Conservation (phyloP, 2,888 invertebrate species). For the Miltochrista miniata region DNA sequence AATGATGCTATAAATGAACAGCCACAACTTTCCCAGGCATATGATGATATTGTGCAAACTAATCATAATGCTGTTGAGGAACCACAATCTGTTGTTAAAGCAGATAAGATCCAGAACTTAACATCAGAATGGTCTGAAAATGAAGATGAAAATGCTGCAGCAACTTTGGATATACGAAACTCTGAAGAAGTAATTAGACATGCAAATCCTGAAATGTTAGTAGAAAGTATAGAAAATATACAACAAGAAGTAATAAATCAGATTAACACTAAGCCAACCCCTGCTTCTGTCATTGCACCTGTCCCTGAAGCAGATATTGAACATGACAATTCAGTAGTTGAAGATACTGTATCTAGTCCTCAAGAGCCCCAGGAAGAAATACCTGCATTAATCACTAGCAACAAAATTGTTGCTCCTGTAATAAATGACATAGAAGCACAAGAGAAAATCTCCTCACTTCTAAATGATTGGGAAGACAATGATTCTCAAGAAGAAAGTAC, state of each 20-base stretch:
- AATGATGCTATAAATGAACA: conserved; percentile 11
- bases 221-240: conserved; percentile 78
- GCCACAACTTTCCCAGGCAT: conserved; percentile 31
- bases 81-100: conserved; percentile 20
- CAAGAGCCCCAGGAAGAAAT: conserved; percentile 17
- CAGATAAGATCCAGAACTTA: conserved; percentile 52
- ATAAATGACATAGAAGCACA: conserved; percentile 31
- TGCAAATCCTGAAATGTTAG: conserved; percentile 42
- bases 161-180: conserved; percentile 2
- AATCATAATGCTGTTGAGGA: conserved; percentile 14
- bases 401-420: conserved; percentile 3
- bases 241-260: conserved; percentile 75
- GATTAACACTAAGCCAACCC: conserved; percentile 6
- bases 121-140: conserved; percentile 73
- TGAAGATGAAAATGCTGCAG: conserved; percentile 45
- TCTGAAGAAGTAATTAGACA: conserved; percentile 10
- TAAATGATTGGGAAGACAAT: conserved; percentile 81
- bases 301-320: conserved; percentile 23
- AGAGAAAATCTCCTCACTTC: conserved; percentile 68
- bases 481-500: conserved; percentile 65
- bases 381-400: not conserved
- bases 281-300: conserved; percentile 16
- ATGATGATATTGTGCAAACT: conserved; percentile 31
- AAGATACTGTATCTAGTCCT: conserved; percentile 33
- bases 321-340: conserved; percentile 44